Base-by-base conservation (phyloP, 2,888 invertebrate genomes). In the Allygus modestus region DNA sequence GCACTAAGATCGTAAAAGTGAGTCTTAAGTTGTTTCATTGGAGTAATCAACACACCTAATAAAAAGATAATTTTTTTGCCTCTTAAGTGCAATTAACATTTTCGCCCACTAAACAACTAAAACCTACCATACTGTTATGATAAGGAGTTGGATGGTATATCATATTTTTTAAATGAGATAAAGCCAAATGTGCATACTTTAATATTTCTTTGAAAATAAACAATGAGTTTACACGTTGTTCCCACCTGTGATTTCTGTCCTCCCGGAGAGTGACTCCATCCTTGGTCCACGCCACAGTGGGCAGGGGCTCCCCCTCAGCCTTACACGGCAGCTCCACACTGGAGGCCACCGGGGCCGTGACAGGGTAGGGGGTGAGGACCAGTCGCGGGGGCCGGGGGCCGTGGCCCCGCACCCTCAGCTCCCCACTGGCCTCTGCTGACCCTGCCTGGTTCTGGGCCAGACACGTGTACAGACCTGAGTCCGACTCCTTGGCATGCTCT, bases 261-360 rank as follows among this genome's bases (percentile, higher is more conserved):
- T 88, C 86, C 0, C 87, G 84, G n/a, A 91, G 85, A 0, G 89
- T 89, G 61, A 91, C 92, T 12, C 97, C 96, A 90, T 98, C 96
- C 90, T 96, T 97, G 85, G 94, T 94, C 98, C 98, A 99, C 79
- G 94, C 93, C 84, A 98, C 93, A 11, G 92, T 91, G 11, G 97
- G 96, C 65, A 92, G 91, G 0, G 97, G 97, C 84, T 94, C 93
- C 23, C 97, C 97, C 87, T 95, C 94, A 0, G 96, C 95, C 89
- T 95, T 94, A 89, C 98, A 98, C 0, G 96, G 96, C 87, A 99
- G 90, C 89, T 96, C 96, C 54, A 98, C 94, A 46, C 94, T 94
- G 41, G 94, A 94, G 82, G 95, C 95, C 73, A 93, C 92, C 87
- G 94, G 93, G 5, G 94, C 95, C 88, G 96, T 95, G 87, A 96